phyloP scores from a whole-genome alignment of 2,797 vertebrate species.

The Tapera naevia region DNA sequence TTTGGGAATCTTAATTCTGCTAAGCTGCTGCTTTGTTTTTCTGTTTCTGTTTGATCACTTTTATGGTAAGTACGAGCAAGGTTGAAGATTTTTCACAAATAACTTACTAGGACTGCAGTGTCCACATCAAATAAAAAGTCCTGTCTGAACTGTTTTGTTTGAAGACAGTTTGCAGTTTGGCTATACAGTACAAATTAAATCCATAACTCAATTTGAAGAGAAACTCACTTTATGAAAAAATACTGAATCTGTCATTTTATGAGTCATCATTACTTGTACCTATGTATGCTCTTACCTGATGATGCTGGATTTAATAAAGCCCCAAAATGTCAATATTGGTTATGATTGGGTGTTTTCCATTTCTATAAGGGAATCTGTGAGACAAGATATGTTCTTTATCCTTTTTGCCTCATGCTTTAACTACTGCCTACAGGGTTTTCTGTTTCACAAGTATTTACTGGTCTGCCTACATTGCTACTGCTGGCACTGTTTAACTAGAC shows the following conservation, averaged over 20 bases:
- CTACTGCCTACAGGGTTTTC: conserved; percentile 51
- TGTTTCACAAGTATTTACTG: conserved; percentile 48
- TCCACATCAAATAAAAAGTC: background rate
- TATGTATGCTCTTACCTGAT: background rate
- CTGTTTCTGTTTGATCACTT: background rate
- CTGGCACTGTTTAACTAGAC: conserved; percentile 76
- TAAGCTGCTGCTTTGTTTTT: conserved; percentile 12
- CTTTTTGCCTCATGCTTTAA: conserved; percentile 58
- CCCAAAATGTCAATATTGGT: background rate
- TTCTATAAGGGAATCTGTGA: conserved; percentile 42
- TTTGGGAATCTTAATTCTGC: background rate
- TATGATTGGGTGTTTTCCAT: conserved; percentile 5
- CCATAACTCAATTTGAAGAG: background rate
- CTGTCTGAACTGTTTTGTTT: background rate
- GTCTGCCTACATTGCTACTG: conserved; percentile 67
- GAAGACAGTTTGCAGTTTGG: background rate
- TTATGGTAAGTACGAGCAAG: background rate
- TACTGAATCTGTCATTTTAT: background rate
- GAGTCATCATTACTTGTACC: background rate
- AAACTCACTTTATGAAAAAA: background rate
- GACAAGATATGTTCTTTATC: conserved; percentile 46
- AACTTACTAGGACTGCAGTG: background rate
- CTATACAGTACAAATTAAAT: conserved; percentile 7
- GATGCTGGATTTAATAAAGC: background rate
- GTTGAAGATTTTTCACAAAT: background rate